Conservation (phyloP, 2,888 invertebrate species). For the Aleiodes testaceus region DNA sequence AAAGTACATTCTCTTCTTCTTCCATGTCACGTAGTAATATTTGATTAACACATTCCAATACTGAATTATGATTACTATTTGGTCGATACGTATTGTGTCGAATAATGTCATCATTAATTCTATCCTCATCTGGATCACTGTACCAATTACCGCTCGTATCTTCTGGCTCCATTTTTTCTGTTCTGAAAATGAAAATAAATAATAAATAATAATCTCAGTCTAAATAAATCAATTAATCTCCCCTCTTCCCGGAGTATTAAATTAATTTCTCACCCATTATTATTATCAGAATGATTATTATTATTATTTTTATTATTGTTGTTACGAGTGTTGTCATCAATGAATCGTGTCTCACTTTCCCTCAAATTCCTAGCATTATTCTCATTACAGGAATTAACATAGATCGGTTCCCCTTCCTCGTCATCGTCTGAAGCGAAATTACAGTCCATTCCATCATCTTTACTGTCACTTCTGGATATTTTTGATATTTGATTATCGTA, state of each 20-base stretch:
- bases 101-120: constrained; percentile 76
- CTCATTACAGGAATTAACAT: constrained; percentile 64
- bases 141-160: constrained; percentile 86
- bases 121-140: constrained; percentile 85
- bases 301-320: constrained; percentile 51
- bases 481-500: constrained; percentile 41
- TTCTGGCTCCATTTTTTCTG: constrained; percentile 59
- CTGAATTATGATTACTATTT: constrained; percentile 86
- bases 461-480: constrained; percentile 65
- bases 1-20: constrained; percentile 70
- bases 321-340: constrained; percentile 48
- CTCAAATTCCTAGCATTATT: constrained; percentile 59
- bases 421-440: constrained; percentile 68
- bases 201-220: too few relatives aligned
- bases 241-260: not conserved
- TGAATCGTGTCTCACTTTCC: constrained; percentile 46
- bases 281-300: constrained; percentile 47
- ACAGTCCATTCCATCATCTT: constrained; percentile 70
- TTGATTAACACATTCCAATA: constrained; percentile 89
- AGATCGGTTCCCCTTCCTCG: constrained; percentile 65
- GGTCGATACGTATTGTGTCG: constrained; percentile 67
- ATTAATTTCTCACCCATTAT: constrained; percentile 50
- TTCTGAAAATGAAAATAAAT: constrained; percentile 46
- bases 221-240: not conserved
- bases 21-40: constrained; percentile 84